A percentile compares a stretch with the other conserved stretches of the same genome.
Conservation (phyloP, 2,888 invertebrate genomes). For the Platycheirus rosarum region DNA sequence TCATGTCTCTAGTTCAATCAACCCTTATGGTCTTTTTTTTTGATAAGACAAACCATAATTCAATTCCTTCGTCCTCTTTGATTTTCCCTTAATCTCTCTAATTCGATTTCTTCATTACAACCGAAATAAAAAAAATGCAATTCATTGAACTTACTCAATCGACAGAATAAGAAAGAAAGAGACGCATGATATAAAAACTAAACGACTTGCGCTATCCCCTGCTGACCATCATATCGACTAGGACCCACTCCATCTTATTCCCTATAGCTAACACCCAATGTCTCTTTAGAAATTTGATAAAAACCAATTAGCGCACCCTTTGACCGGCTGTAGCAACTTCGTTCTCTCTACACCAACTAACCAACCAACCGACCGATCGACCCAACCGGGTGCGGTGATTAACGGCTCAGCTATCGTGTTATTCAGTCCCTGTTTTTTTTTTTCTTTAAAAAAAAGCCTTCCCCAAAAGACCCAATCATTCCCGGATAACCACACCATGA, state of each 20-base stretch:
- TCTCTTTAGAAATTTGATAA: conserved; percentile 46
- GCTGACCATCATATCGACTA: not conserved
- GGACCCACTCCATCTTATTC: not conserved
- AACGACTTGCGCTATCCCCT: conserved; percentile 32
- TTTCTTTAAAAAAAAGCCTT: too few species aligned
- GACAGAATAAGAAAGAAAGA: not conserved
- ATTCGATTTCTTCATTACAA: conserved; percentile 1
- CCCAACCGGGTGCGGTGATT: conserved; percentile 50
- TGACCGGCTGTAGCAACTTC: conserved; percentile 27
- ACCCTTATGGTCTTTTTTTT: too few species aligned
- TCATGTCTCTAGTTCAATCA: too few species aligned
- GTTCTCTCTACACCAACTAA: conserved; percentile 5
- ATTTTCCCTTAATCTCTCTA: not conserved
- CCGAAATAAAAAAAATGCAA: conserved; percentile 13
- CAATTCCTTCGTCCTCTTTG: too few species aligned
- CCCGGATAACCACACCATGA: conserved; percentile 44
- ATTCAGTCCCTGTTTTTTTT: conserved; percentile 19
- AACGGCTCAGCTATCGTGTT: conserved; percentile 52
- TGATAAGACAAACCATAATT: too few species aligned
- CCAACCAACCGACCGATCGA: conserved; percentile 2
- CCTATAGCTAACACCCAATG: conserved; percentile 12
- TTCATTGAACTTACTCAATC: conserved; percentile 34
- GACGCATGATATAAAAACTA: conserved; percentile 6
- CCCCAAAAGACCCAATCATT: conserved; percentile 60
- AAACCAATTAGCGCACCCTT: conserved; percentile 61